phyloP scores from a whole-genome alignment of 2,797 vertebrate genomes.

The Hyperoplus immaculatus region DNA sequence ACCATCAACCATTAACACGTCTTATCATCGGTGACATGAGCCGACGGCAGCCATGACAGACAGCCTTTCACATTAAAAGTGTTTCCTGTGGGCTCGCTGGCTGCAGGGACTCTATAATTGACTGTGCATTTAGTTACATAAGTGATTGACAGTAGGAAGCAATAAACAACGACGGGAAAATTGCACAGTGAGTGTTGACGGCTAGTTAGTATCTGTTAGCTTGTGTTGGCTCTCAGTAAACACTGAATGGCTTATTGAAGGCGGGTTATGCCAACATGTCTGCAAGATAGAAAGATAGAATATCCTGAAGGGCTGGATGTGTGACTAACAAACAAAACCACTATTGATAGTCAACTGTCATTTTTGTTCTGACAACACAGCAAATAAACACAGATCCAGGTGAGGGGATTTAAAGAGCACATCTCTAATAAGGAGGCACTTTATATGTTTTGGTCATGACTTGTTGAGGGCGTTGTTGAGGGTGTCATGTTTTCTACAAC shows the following conservation, averaged over 20 bases:
- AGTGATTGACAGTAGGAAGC: neutral
- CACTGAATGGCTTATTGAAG: constrained; percentile 3
- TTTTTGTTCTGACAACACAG: neutral
- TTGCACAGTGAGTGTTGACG: constrained; percentile 18
- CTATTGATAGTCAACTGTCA: neutral
- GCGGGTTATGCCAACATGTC: neutral
- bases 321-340: too few relatives aligned
- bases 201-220: constrained; percentile 14
- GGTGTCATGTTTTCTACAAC: too few relatives aligned
- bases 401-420: neutral
- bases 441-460: neutral
- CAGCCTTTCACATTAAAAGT: neutral
- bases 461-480: neutral
- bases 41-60: neutral
- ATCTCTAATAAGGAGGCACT: neutral
- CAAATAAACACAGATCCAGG: neutral
- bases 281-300: neutral
- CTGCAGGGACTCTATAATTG: neutral
- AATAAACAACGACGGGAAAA: neutral
- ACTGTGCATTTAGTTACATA: neutral
- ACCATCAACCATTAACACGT: neutral
- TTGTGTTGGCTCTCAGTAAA: constrained; percentile 27
- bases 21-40: neutral
- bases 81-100: neutral
- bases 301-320: neutral